Conservation (phyloP, 2,888 invertebrate species). For the Lithophane leautieri region DNA sequence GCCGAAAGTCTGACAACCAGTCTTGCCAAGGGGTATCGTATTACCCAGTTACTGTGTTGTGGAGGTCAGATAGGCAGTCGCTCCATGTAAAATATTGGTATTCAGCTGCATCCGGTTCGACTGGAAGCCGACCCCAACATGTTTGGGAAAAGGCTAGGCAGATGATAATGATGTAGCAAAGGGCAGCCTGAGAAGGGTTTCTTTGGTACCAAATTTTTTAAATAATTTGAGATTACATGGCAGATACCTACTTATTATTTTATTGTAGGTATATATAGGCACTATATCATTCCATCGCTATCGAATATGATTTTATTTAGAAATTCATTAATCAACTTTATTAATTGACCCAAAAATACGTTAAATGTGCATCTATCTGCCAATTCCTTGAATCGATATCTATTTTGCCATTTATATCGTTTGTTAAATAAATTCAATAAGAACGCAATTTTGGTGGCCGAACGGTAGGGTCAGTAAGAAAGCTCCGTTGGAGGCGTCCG, state of each 20-base stretch:
- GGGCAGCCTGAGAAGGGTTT: neutral
- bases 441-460: constrained; percentile 7
- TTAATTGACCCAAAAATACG: neutral
- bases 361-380: neutral
- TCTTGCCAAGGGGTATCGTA: too few relatives aligned
- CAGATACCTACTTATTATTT: neutral
- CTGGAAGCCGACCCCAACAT: too few relatives aligned
- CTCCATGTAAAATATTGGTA: too few relatives aligned
- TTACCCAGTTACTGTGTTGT: too few relatives aligned
- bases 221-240: neutral
- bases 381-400: neutral
- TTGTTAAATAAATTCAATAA: constrained; percentile 22
- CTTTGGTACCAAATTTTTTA: neutral
- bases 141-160: too few relatives aligned
- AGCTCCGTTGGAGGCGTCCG: neutral
- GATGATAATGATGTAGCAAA: too few relatives aligned
- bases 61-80: too few relatives aligned
- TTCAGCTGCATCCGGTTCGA: too few relatives aligned
- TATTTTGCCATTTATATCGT: neutral
- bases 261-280: neutral
- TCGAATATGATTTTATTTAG: neutral
- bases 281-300: neutral
- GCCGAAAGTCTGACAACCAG: too few relatives aligned
- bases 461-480: constrained; percentile 12
- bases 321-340: neutral